Percentiles rank a stretch among this genome's conserved stretches.
phyloP scores from a whole-genome alignment of 2,113 vertebrate genomes.

The Seriola rivoliana region DNA sequence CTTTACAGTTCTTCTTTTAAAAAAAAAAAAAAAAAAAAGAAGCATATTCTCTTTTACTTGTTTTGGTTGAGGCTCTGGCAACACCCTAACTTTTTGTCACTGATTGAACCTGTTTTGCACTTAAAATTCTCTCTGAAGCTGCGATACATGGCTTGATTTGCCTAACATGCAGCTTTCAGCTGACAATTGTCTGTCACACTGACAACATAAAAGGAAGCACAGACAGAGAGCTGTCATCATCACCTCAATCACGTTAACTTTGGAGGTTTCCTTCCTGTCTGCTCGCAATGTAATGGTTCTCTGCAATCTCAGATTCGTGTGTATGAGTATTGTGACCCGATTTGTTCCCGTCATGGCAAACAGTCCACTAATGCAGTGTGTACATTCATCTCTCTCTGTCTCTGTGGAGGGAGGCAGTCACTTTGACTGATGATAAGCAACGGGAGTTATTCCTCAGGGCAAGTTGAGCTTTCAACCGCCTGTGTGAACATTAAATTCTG shows the following conservation, averaged over 20 bases:
- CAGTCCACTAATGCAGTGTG: not conserved
- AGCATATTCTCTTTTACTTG: too few species aligned
- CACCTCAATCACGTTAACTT: constrained; percentile 17
- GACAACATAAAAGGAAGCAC: constrained; percentile 31
- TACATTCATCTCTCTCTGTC: constrained; percentile 24
- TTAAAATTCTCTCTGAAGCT: not conserved
- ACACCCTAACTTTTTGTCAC: too few species aligned
- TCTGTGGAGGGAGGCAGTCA: constrained; percentile 18
- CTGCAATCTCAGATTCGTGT: constrained; percentile 13
- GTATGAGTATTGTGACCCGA: constrained; percentile 6
- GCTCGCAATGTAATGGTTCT: not conserved
- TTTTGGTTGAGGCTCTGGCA: too few species aligned
- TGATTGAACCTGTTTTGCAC: too few species aligned
- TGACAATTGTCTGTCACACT: constrained; percentile 55
- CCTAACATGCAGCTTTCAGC: constrained; percentile 21
- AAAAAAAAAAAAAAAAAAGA: too few species aligned
- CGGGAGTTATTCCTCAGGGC: constrained; percentile 40
- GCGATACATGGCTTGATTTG: constrained; percentile 9
- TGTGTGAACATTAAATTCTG: constrained; percentile 24
- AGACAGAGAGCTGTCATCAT: constrained; percentile 47
- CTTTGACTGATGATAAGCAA: constrained; percentile 48
- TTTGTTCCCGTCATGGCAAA: constrained; percentile 24
- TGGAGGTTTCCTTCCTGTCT: constrained; percentile 5
- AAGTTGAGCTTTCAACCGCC: constrained; percentile 24
- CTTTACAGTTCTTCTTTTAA: not conserved